Evolutionary conservation across 2,888 invertebrate genomes (phyloP).

Genomic region (Sepiola atlantica): DNA sequence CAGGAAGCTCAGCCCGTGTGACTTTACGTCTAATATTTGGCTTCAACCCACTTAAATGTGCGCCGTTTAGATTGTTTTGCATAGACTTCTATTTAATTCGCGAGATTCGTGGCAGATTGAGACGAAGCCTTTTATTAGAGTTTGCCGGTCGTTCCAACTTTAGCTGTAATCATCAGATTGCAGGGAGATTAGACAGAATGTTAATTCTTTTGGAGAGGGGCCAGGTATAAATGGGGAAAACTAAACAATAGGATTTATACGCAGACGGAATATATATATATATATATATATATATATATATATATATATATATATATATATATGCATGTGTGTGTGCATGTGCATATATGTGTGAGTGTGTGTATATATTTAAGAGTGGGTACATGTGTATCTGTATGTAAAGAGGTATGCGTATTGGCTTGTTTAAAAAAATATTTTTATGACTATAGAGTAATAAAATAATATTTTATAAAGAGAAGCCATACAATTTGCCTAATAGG

Average conservation of each 20-base stretch:
- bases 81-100: neutral
- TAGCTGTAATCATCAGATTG: neutral
- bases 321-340: too few relatives aligned
- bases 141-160: constrained; percentile 15
- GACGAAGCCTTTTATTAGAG: neutral
- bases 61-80: neutral
- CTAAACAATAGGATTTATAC: neutral
- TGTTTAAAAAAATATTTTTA: too few relatives aligned
- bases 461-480: too few relatives aligned
- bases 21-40: neutral
- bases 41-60: neutral
- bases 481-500: too few relatives aligned
- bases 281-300: neutral
- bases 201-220: neutral
- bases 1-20: neutral
- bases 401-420: too few relatives aligned
- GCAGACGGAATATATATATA: neutral
- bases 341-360: too few relatives aligned
- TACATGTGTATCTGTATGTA: too few relatives aligned
- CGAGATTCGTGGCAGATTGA: neutral
- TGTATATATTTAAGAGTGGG: too few relatives aligned
- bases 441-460: too few relatives aligned
- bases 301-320: neutral
- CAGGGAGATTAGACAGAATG: neutral
- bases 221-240: neutral